Evolutionary conservation across 2,113 vertebrate species (phyloP).

Genomic region (Lamprotornis superbus): DNA sequence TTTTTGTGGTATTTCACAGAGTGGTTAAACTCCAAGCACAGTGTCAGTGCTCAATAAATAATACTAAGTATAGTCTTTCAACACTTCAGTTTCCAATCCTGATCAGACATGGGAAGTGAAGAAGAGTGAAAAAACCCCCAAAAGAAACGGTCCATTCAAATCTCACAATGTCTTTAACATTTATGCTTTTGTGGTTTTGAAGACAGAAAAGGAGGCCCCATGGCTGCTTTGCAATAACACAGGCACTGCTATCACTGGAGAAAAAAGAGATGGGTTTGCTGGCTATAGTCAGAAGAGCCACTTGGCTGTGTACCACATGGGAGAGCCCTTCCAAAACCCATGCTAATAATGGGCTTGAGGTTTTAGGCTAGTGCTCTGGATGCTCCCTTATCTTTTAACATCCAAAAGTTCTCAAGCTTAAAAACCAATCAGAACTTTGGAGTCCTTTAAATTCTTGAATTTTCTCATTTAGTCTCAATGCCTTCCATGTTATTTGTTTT

Average conservation of each 20-base stretch:
- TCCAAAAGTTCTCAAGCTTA: neutral
- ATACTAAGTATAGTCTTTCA: constrained; percentile 32
- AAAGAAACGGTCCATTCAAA: neutral
- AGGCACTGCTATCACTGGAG: neutral
- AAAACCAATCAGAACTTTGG: neutral
- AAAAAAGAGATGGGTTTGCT: neutral
- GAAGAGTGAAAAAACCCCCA: neutral
- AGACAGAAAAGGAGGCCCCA: neutral
- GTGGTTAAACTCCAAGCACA: constrained; percentile 2
- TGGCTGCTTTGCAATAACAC: neutral
- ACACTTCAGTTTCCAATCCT: neutral
- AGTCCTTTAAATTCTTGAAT: neutral
- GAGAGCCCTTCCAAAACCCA: neutral
- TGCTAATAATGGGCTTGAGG: neutral
- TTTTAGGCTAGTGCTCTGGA: neutral
- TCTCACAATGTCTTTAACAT: constrained; percentile 4
- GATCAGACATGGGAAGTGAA: neutral
- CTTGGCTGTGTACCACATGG: neutral
- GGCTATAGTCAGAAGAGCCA: neutral
- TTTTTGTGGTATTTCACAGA: constrained; percentile 30
- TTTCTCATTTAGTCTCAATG: neutral
- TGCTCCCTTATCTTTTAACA: neutral
- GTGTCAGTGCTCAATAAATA: constrained; percentile 29
- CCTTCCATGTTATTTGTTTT: neutral
- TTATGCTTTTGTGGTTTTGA: neutral